phyloP scores from a whole-genome alignment of 2,888 invertebrate genomes.

The Dioctria linearis region DNA sequence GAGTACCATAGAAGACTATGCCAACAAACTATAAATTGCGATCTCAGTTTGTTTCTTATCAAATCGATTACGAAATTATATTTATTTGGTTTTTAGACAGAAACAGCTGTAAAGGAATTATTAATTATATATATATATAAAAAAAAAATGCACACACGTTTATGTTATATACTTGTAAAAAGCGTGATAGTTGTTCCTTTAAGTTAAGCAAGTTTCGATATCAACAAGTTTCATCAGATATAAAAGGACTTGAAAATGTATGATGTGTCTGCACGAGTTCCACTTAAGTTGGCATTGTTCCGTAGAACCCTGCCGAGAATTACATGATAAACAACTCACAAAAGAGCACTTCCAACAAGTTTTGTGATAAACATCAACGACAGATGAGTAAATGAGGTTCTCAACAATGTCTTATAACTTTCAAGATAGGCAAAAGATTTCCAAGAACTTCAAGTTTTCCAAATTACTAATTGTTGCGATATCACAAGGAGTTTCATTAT shows the following conservation, averaged over 20 bases:
- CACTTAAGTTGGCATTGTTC: conserved; percentile 15
- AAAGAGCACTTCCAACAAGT: conserved; percentile 39
- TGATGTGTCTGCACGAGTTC: conserved; percentile 25
- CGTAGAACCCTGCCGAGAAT: conserved; percentile 30
- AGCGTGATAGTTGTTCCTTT: too few species aligned
- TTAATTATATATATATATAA: background rate
- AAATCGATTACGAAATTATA: background rate
- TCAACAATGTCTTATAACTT: too few species aligned
- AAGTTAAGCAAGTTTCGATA: conserved; percentile 8
- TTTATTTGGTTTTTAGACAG: background rate
- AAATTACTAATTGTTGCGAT: too few species aligned
- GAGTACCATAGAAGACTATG: too few species aligned
- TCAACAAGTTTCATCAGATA: conserved; percentile 35
- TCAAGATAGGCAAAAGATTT: too few species aligned
- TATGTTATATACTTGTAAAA: background rate
- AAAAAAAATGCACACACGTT: too few species aligned
- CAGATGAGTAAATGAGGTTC: conserved; percentile 37
- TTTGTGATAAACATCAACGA: conserved; percentile 46
- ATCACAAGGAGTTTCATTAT: too few species aligned
- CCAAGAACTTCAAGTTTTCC: too few species aligned
- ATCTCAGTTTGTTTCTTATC: background rate
- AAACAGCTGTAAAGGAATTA: conserved; percentile 18
- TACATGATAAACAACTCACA: conserved; percentile 44
- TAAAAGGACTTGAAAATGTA: conserved; percentile 32
- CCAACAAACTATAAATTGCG: conserved; percentile 14